A percentile compares a stretch with the other conserved stretches of the same genome.
These are phyloP conservation scores for Geothlypis trichas DNA, from an alignment of 2,113 vertebrate genomes.

Conservation along the genomic window DNA sequence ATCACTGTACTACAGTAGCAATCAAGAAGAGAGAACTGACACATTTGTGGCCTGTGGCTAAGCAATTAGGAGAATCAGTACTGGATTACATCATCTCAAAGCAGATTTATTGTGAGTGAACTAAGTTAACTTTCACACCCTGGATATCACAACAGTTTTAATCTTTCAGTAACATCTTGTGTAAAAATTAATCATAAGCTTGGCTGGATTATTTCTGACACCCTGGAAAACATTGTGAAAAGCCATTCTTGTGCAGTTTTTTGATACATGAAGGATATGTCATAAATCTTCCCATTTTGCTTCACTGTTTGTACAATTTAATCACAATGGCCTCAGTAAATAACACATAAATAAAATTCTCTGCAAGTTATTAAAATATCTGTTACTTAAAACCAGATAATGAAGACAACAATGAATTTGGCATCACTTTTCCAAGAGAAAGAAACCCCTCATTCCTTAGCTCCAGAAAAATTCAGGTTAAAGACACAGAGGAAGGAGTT, in stretches of 20 bases:
- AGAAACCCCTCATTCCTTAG: not conserved
- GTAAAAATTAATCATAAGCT: conserved; percentile 31
- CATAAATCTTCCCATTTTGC: not conserved
- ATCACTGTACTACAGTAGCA: conserved; percentile 7
- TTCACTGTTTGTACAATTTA: not conserved
- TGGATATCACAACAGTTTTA: conserved; percentile 35
- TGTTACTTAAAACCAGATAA: not conserved
- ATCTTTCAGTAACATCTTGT: conserved; percentile 41
- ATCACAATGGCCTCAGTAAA: not conserved
- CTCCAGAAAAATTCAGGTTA: not conserved
- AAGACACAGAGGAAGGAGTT: not conserved
- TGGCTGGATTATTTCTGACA: conserved; percentile 47
- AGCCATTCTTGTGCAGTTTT: not conserved
- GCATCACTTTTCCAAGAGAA: not conserved
- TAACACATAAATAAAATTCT: not conserved
- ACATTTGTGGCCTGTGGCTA: conserved; percentile 54
- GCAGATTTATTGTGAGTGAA: conserved; percentile 56
- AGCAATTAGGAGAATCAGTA: conserved; percentile 53
- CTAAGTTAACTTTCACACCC: conserved; percentile 39
- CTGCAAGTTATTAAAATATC: not conserved
- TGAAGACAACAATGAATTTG: not conserved
- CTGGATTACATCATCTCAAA: conserved; percentile 54
- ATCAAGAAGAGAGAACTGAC: conserved; percentile 16
- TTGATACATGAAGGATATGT: not conserved
- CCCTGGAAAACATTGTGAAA: not conserved